Percentiles rank a stretch among this genome's conserved stretches.
Evolutionary conservation across 1,140 invertebrate genomes (phyloP).

Genomic region (Hyles vespertilio): DNA sequence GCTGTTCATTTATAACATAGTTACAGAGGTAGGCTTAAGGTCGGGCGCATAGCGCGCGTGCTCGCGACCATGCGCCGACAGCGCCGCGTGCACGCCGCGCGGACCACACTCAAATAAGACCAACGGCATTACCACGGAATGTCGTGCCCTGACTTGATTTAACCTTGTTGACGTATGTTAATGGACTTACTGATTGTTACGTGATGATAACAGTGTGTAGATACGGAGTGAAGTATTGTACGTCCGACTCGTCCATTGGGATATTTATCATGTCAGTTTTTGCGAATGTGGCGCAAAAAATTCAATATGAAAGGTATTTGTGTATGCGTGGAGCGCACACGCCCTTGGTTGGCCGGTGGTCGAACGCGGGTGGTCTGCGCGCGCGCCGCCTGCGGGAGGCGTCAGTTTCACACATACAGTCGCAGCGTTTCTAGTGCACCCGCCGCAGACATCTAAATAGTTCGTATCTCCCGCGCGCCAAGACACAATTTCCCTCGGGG

Average conservation of each 20-base stretch:
- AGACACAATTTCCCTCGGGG: slow-evolving; percentile 24
- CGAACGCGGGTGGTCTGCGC: slow-evolving; percentile 59
- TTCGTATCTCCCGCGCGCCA: slow-evolving; percentile 22
- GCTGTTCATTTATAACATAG: slow-evolving; percentile 68
- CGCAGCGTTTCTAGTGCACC: slow-evolving; percentile 21
- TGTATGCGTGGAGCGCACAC: slow-evolving; percentile 35
- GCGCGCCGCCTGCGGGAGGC: slow-evolving; percentile 39
- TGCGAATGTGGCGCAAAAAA: slow-evolving; percentile 21
- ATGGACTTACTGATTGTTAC: slow-evolving; percentile 52
- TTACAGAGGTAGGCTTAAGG: slow-evolving; percentile 22
- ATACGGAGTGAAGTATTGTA: too few relatives aligned
- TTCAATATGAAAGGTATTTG: slow-evolving; percentile 17
- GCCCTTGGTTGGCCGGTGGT: slow-evolving; percentile 39
- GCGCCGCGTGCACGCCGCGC: slow-evolving; percentile 23
- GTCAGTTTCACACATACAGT: slow-evolving; percentile 57
- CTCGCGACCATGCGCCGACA: slow-evolving; percentile 58
- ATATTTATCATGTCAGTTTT: slow-evolving; percentile 16
- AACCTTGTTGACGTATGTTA: slow-evolving; percentile 63
- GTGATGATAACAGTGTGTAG: slow-evolving; percentile 18
- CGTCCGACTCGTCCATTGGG: neutral
- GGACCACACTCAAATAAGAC: slow-evolving; percentile 57
- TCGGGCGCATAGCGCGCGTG: slow-evolving; percentile 67
- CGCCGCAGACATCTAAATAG: slow-evolving; percentile 17
- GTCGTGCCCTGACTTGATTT: slow-evolving; percentile 35
- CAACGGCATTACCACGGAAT: slow-evolving; percentile 30